Evolutionary conservation across 2,113 vertebrate species (phyloP), one percentile per base, ranked within the genome.

Genomic region (Porphyrio hochstetteri): DNA sequence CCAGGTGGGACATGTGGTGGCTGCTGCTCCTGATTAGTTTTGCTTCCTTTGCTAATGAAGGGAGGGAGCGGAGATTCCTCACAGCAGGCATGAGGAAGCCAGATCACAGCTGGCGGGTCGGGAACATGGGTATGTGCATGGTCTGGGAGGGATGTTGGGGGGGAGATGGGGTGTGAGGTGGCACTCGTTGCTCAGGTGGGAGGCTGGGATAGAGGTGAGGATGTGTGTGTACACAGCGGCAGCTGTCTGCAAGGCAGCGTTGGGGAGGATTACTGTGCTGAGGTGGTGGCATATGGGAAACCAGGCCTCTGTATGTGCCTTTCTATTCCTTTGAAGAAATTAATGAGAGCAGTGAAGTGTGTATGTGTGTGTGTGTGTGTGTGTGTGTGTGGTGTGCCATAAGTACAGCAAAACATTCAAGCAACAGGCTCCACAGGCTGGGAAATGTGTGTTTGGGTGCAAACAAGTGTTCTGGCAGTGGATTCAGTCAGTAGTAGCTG

Each of bases 201-300:
- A 44, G 48, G 57, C 1, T 68, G 44, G 27, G 46, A 3, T 4
- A 24, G 46, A 23, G 23, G 20, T 0, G 0, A 50, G 23, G 35
- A 5, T 6, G 9, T n/a, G 20, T 20, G 36, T 1, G 7, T 24
- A 28, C 8, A 27, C 38, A 75, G 42, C 50, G 53, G 20, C 3
- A 2, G 21, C 46, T 44, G 16, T 20, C 59, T 38, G 31, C 11
- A 6, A 71, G 21, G 19, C 63, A 75, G 38, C 2, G 0, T 0
- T 7, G 29, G 31, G 19, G 7, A 52, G n/a, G 31, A 36, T 59
- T 59, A 8, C 10, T 50, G 31, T 27, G 63, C 50, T 33, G 33
- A 13, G 64, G 28, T 31, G 57, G 36, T 2, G 6, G 18, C 0
- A 0, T 16, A 13, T 1, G 0, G 44, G 55, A 82, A n/a, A 3